Evolutionary conservation across 2,113 vertebrate species (phyloP), one percentile per base, ranked within the genome.

Genomic region (Panthera uncia): DNA sequence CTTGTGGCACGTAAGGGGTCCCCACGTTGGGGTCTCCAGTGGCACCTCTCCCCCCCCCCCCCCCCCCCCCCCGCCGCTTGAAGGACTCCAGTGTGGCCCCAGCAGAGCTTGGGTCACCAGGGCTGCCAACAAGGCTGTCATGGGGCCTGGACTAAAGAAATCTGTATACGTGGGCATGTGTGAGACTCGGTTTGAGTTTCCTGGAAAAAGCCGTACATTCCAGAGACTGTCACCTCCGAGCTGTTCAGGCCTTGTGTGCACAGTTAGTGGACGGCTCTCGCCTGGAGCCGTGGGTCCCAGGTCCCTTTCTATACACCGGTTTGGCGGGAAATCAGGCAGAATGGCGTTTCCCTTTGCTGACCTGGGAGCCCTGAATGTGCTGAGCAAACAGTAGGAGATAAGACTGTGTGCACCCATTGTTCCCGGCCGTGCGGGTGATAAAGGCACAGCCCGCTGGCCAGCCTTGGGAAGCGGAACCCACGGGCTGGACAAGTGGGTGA

Each of bases 361-460:
- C 66, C 48, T 0, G 4, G 81, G 61, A 66, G 52, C 1, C 57
- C 2, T 2, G 23, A 27, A 4, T 0, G 14, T 1, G 12, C 65
- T 21, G 91, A 48, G 86, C 83, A 92, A 69, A 92, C 21, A 19
- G 84, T 0, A 0, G 29, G 45, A 66, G 97, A 91, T 95, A 95
- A 96, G 92, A 0, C 0, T 69, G 74, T 48, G 61, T 12, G 25
- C 0, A 2, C 16, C 82, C 50, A 11, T 91, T 96, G 94, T 96
- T 88, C 73, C 68, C 0, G 0, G 41, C 6, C 0, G 29, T 1
- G 45, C 38, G 7, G 0, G 85, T 0, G 52, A 92, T 71, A 94
- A 85, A 71, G 50, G 50, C 29, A 2, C 2, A 3, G 73, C 45
- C 81, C 15, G 0, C 71, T 19, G 50, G 61, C 65, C 1, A 2